Evolutionary conservation across 2,888 invertebrate genomes (phyloP).

Genomic region (Myathropa florea): DNA sequence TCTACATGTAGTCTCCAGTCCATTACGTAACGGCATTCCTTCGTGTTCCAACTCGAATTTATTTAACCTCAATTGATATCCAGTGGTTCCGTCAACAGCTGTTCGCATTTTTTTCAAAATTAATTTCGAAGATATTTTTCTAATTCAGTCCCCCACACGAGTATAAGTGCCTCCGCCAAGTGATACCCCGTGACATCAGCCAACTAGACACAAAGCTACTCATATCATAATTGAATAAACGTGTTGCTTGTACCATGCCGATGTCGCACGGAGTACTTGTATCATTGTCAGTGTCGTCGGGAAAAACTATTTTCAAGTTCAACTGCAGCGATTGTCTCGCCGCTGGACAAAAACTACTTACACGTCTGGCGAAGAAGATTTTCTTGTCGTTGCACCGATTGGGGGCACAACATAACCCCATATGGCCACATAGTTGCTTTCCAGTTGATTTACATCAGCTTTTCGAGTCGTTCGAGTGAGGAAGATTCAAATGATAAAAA

Average conservation of each 20-base stretch:
- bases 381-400: background rate
- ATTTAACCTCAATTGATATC: conserved; percentile 1
- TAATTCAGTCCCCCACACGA: background rate
- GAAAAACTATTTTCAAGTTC: background rate
- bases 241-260: conserved; percentile 2
- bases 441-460: background rate
- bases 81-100: background rate
- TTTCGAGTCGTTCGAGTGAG: background rate
- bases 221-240: conserved; percentile 25
- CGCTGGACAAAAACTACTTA: background rate
- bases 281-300: background rate
- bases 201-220: conserved; percentile 7
- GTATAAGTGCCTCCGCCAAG: no score
- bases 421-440: background rate
- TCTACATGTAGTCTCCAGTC: background rate
- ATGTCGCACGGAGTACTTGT: conserved; percentile 11
- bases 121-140: background rate
- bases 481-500: background rate
- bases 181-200: background rate
- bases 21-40: background rate
- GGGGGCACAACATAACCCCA: background rate
- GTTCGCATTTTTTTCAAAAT: conserved; percentile 5
- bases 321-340: background rate
- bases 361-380: background rate
- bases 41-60: background rate